Evolutionary conservation across 2,888 invertebrate species (phyloP), one percentile per base, ranked within the genome.

Genomic region (Sarcophaga subvicina): DNA sequence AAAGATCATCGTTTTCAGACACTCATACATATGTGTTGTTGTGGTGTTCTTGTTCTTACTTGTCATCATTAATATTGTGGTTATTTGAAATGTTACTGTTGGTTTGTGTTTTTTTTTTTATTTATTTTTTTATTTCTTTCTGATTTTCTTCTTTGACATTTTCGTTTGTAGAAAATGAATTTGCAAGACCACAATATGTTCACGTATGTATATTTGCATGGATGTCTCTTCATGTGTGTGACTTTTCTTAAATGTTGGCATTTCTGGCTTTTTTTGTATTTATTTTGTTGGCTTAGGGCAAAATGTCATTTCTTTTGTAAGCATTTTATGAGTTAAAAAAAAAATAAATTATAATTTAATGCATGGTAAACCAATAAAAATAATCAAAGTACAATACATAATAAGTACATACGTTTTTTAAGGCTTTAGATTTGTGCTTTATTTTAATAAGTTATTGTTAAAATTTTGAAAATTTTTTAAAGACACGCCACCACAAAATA

Each of bases 1-100:
- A 83, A 83, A 83, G 83, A 78, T 83, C 83, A 78, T 78, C 72
- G 83, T 66, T 83, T 77, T 59, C 14, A 37, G 37, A 8, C 8
- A 10, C 37, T 8, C 37, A 37, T 37, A 37, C 37, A 37, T 37
- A 25, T 37, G 37, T 37, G 37, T 37, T 37, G 8, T 37, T 59
- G 45, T 66, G 17, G n/a, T 37, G 37, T 37, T 37, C 37, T 5
- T 70, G 62, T 47, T 62, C 5, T 8, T 67, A 59, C 37, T 60
- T 67, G 22, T 67, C 77, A 77, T 14, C 27, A 27, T 66, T 37
- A 37, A 37, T 37, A 37, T 77, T 22, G 11, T 8, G 5, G 60
- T 25, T 25, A 62, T 69, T 62, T 75, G 22, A 64, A 49, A 37
- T 63, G 59, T 37, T 17, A 37, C 22, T 49, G 25, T 17, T 62